Base-by-base conservation (phyloP, 2,797 vertebrate genomes). In the Trachops cirrhosus region DNA sequence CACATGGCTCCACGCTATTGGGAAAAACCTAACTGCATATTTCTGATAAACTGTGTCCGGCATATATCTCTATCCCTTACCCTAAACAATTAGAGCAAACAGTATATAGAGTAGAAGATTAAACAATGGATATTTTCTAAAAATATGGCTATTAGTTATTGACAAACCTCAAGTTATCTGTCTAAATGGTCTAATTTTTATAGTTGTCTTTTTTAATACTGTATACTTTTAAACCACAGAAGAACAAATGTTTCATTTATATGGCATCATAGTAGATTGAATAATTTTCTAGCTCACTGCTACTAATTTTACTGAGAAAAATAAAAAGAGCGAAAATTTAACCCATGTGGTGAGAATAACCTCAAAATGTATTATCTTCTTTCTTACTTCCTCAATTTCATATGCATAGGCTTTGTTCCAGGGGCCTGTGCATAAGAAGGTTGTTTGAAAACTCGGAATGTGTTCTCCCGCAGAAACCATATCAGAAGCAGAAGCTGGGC, bases 381-480 rank as follows among this genome's bases (percentile, higher is more conserved):
- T 86, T 59, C 91, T 89, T 68, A 88, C 59, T 57, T 86, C 84
- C 67, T 95, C 86, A 48, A 87, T 88, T 84, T 79, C 59, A n/a
- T 84, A 79, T 79, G 54, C 44, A 78, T 15, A 79, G 82, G 48
- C 21, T 41, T 84, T 68, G 41, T 85, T 75, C 50, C 67, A 50
- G 34, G 1, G 18, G 24, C 70, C 59, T 96, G 57, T 48, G 87
- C 44, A 39, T 50, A 59, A 91, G 71, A 37, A 3, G 6, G 44
- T 54, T 82, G 52, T 54, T 79, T 82, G 70, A 67, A 88, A 88
- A 37, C 54, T 32, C 62, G 78, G 21, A 70, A 67, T 64, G 52
- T 93, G 41, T 52, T 67, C 91, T 95, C 54, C 50, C 50, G 88
- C 52, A 71, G 84, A 88, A 92, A 68, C 71, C 57, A 87, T 22